Evolutionary conservation across 2,113 vertebrate species (phyloP).

Genomic region (Spermophilus dauricus): DNA sequence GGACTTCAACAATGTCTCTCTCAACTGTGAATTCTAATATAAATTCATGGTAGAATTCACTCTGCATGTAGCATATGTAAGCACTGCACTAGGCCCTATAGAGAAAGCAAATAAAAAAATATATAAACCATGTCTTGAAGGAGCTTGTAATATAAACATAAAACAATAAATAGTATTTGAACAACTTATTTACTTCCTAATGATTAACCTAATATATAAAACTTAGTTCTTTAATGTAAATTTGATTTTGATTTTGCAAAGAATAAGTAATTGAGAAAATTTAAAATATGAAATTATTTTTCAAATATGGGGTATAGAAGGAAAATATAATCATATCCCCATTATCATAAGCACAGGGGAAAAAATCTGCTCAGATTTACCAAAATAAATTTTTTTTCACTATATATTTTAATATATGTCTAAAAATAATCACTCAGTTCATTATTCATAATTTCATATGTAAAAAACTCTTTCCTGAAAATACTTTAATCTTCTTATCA

Average conservation of each 20-base stretch:
- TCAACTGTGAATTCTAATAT: not conserved
- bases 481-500: conserved; percentile 19
- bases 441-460: not conserved
- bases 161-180: not conserved
- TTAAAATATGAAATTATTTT: conserved; percentile 57
- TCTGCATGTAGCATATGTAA: not conserved
- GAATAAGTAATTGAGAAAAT: not conserved
- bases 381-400: not conserved
- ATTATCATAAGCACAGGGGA: not conserved
- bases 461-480: not conserved
- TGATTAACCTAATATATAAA: conserved; percentile 46
- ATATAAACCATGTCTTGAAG: not conserved
- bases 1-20: conserved; percentile 53
- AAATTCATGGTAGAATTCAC: conserved; percentile 1
- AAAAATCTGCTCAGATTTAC: not conserved
- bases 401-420: not conserved
- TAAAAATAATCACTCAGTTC: conserved; percentile 28
- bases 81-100: not conserved
- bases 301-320: not conserved
- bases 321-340: not conserved
- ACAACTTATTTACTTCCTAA: not conserved
- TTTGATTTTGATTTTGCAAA: conserved; percentile 44
- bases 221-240: conserved; percentile 41
- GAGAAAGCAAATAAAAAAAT: conserved; percentile 29
- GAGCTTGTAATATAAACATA: not conserved